Conservation (phyloP, 2,888 invertebrate genomes). For the Quadroppia sp. region DNA sequence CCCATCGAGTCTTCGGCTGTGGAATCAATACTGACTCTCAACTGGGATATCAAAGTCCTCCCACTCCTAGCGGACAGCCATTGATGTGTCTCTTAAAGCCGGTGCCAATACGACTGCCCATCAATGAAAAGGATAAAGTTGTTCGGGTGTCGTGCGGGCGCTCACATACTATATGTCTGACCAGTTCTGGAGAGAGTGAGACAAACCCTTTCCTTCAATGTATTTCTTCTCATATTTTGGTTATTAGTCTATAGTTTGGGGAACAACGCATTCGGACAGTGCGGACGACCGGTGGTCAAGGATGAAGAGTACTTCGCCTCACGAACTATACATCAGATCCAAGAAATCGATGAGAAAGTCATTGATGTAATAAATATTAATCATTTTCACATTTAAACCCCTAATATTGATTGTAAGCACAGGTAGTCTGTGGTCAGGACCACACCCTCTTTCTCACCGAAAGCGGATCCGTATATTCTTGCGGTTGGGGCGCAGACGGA, state of each 20-base stretch:
- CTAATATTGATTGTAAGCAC: constrained; percentile 17
- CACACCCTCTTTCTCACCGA: constrained; percentile 77
- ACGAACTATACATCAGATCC: constrained; percentile 64
- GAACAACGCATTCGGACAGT: constrained; percentile 90
- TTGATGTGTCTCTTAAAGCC: constrained; percentile 61
- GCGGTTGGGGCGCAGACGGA: constrained; percentile 93
- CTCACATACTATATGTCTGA: constrained; percentile 76
- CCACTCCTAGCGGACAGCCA: constrained; percentile 55
- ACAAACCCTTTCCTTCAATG: constrained; percentile 6
- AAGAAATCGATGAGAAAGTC: constrained; percentile 56
- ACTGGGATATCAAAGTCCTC: constrained; percentile 65
- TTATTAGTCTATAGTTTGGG: constrained; percentile 69
- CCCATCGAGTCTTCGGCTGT: constrained; percentile 70
- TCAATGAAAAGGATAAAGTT: constrained; percentile 48
- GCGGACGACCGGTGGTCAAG: constrained; percentile 72
- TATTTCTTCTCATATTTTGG: constrained; percentile 9
- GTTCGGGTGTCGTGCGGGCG: constrained; percentile 69
- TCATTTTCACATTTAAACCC: no score
- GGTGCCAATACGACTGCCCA: constrained; percentile 52
- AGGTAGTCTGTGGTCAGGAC: constrained; percentile 84
- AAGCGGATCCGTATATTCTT: constrained; percentile 74
- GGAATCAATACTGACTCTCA: constrained; percentile 92
- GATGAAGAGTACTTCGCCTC: constrained; percentile 69
- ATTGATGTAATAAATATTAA: constrained; percentile 48
- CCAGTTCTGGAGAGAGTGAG: constrained; percentile 65